Evolutionary conservation across 2,797 vertebrate genomes (phyloP), one percentile per base, ranked within the genome.

Genomic region (Lithobates pipiens): DNA sequence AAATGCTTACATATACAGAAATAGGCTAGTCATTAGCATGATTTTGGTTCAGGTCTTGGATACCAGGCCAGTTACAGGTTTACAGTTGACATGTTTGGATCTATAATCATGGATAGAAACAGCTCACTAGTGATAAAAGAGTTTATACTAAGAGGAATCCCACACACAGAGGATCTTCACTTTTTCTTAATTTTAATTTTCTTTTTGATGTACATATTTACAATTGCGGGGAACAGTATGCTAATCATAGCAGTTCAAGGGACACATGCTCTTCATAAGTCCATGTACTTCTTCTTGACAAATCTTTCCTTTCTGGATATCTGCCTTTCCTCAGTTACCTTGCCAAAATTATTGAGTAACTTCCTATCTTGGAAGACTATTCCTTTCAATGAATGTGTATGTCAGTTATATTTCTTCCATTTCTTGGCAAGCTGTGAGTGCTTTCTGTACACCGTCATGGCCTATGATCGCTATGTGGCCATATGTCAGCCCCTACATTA

Each of bases 131-230:
- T 34, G 34, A 4, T 34, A 34, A 34, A 44, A 61, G 78, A 89
- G 13, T 91, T 93, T n/a, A 73, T 91, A 8, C 84, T 92, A 25
- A 63, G 82, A 29, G 89, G 89, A 27, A 75, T 92, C 61, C 88
- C 89, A 0, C 54, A 90, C 76, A 89, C 88, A 3, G 77, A 85
- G 2, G 57, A 77, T 9, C 36, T 89, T 13, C 76, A 89, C 10
- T 32, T 82, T 2, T 34, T 76, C 10, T 89, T 92, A 42, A 88
- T 91, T 46, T 1, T 67, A n/a, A n/a, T 92, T 13, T 91, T 91
- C 68, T 23, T 88, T 61, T n/a, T 74, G n/a, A 89, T 92, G 25
- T 92, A 91, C 16, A 3, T 89, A 6, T 54, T 89, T 63, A 91
- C 91, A 1, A 84, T 91, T 0, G 3, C 88, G 9, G 89, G 91